Percentiles rank a stretch among this genome's conserved stretches.
Conservation (phyloP, 2,888 invertebrate species). For the Cerastoderma edule region DNA sequence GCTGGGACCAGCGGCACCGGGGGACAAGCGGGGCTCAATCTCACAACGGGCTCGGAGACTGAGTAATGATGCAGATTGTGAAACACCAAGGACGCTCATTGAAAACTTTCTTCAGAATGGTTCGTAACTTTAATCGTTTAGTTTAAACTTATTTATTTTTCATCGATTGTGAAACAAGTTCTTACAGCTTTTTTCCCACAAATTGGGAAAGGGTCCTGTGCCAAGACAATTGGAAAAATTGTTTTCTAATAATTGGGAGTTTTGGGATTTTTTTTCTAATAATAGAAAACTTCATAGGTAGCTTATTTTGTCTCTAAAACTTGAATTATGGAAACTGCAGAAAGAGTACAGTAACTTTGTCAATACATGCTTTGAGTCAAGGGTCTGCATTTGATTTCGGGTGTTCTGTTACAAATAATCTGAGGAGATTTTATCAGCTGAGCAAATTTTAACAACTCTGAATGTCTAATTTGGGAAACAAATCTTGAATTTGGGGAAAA, state of each 20-base stretch:
- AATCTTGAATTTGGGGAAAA: too few species aligned
- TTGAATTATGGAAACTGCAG: too few species aligned
- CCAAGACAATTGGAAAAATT: background rate
- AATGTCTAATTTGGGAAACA: too few species aligned
- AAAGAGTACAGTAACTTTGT: too few species aligned
- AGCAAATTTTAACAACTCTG: too few species aligned
- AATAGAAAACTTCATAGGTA: background rate
- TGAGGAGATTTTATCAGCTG: too few species aligned
- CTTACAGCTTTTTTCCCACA: background rate
- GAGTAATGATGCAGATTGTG: constrained; percentile 19
- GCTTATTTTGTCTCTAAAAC: too few species aligned
- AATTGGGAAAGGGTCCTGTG: background rate
- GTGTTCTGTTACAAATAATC: too few species aligned
- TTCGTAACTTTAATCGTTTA: too few species aligned
- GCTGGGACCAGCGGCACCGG: background rate
- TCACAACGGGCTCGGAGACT: background rate
- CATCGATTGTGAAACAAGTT: background rate
- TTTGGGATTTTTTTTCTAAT: background rate
- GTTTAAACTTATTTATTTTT: background rate
- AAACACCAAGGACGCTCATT: constrained; percentile 45
- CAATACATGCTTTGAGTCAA: too few species aligned
- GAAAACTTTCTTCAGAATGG: constrained; percentile 39
- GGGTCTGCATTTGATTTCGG: too few species aligned
- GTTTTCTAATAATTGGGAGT: background rate
- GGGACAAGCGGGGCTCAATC: background rate